These are phyloP conservation scores for Apis florea DNA, from an alignment of 1,140 invertebrate species.

Conservation along the genomic window DNA sequence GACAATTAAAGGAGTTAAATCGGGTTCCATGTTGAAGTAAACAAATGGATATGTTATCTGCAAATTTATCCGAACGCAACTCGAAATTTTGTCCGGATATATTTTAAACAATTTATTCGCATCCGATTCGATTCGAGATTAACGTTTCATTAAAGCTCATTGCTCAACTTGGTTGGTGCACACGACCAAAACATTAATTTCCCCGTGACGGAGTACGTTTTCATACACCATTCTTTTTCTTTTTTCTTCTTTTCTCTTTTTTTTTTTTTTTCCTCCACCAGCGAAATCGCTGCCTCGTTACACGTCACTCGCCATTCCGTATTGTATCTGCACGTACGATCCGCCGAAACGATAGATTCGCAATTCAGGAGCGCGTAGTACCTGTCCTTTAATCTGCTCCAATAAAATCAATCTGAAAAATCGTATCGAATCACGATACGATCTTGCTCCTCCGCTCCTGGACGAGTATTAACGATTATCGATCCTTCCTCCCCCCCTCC, in stretches of 20 bases:
- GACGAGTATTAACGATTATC: slow-evolving; percentile 19
- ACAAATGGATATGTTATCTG: not conserved
- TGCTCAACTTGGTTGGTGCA: too few relatives aligned
- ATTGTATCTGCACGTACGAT: not conserved
- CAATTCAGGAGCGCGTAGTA: not conserved
- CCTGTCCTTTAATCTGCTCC: slow-evolving; percentile 12
- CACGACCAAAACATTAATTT: not conserved
- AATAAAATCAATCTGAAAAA: not conserved
- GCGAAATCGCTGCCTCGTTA: too few relatives aligned
- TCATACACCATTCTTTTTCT: not conserved
- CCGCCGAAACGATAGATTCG: not conserved
- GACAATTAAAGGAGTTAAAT: not conserved
- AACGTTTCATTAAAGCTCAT: slow-evolving; percentile 14
- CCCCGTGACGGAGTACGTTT: not conserved
- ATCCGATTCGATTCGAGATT: not conserved
- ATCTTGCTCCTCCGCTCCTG: not conserved
- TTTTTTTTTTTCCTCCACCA: too few relatives aligned
- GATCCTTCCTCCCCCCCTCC: not conserved
- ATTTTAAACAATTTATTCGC: not conserved
- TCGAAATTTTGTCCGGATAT: not conserved
- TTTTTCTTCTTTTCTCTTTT: too few relatives aligned
- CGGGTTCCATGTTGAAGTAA: not conserved
- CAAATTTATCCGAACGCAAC: not conserved
- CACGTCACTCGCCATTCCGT: not conserved
- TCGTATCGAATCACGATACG: slow-evolving; percentile 11